These are phyloP conservation scores for Endotricha flammealis DNA, from an alignment of 2,888 invertebrate genomes.

Conservation along the genomic window DNA sequence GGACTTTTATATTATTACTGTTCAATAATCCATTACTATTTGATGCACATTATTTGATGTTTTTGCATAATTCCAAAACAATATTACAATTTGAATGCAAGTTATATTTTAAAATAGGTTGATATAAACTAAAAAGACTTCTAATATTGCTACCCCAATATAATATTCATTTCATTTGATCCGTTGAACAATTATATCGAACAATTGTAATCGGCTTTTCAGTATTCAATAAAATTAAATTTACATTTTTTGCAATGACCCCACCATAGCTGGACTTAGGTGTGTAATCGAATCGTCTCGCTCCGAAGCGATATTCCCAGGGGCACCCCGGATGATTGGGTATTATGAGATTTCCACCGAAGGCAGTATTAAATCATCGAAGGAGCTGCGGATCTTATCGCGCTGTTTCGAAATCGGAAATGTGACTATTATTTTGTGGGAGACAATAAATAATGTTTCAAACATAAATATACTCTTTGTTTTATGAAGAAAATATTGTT, in stretches of 20 bases:
- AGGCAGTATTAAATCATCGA: slow-evolving; percentile 59
- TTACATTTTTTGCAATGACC: slow-evolving; percentile 29
- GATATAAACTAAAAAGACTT: too few relatives aligned
- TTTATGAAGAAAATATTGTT: too few relatives aligned
- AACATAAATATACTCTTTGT: background rate
- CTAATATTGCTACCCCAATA: background rate
- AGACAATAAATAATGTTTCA: slow-evolving; percentile 8
- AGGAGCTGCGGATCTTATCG: slow-evolving; percentile 29
- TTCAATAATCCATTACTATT: too few relatives aligned
- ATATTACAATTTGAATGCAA: too few relatives aligned
- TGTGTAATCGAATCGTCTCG: slow-evolving; percentile 33
- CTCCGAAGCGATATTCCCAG: slow-evolving; percentile 32
- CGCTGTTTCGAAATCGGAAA: slow-evolving; percentile 26
- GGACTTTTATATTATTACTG: too few relatives aligned
- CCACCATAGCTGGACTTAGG: slow-evolving; percentile 19
- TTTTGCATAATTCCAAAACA: too few relatives aligned
- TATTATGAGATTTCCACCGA: slow-evolving; percentile 63
- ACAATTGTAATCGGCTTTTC: slow-evolving; percentile 15
- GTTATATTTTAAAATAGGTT: too few relatives aligned
- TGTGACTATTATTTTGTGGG: slow-evolving; percentile 28
- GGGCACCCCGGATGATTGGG: slow-evolving; percentile 60
- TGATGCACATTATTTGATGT: too few relatives aligned
- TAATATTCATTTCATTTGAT: slow-evolving; percentile 6
- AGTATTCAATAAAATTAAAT: slow-evolving; percentile 18
- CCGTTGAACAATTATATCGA: slow-evolving; percentile 2